Conservation (phyloP, 2,797 vertebrate genomes). For the Cetoscarus ocellatus region DNA sequence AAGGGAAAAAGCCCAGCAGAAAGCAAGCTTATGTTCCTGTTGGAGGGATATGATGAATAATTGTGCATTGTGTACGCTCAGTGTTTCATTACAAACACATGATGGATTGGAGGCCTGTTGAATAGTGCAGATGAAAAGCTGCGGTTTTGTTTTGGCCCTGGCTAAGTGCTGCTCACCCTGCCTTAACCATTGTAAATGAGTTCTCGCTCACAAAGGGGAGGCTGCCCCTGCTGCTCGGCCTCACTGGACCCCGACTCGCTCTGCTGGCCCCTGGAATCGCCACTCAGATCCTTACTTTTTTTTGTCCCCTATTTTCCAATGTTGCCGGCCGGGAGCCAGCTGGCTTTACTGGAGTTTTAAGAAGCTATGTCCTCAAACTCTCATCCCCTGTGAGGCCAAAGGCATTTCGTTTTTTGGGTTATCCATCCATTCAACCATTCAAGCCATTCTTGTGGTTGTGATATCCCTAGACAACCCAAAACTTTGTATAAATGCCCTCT, state of each 20-base stretch:
- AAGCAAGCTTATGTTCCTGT: neutral
- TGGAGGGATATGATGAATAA: constrained; percentile 42
- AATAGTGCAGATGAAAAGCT: constrained; percentile 52
- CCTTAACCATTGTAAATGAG: constrained; percentile 64
- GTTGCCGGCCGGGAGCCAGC: constrained; percentile 58
- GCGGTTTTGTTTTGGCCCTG: constrained; percentile 1
- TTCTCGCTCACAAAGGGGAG: constrained; percentile 48
- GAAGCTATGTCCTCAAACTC: constrained; percentile 70
- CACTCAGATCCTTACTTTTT: constrained; percentile 51
- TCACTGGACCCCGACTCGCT: constrained; percentile 54
- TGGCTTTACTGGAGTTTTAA: constrained; percentile 71
- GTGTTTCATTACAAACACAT: constrained; percentile 48
- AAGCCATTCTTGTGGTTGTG: too few relatives aligned
- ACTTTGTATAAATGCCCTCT: too few relatives aligned
- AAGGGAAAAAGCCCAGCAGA: constrained; percentile 15
- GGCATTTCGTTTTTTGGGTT: too few relatives aligned
- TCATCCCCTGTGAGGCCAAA: constrained; percentile 48
- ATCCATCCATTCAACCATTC: too few relatives aligned
- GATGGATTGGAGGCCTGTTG: constrained; percentile 38
- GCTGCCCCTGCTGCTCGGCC: constrained; percentile 34
- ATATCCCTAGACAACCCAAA: too few relatives aligned
- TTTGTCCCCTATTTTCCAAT: constrained; percentile 63
- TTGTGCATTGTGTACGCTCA: constrained; percentile 29
- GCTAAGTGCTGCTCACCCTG: constrained; percentile 44
- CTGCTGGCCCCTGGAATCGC: constrained; percentile 58